Conservation (phyloP, 2,113 vertebrate genomes). For the Excalfactoria chinensis region DNA sequence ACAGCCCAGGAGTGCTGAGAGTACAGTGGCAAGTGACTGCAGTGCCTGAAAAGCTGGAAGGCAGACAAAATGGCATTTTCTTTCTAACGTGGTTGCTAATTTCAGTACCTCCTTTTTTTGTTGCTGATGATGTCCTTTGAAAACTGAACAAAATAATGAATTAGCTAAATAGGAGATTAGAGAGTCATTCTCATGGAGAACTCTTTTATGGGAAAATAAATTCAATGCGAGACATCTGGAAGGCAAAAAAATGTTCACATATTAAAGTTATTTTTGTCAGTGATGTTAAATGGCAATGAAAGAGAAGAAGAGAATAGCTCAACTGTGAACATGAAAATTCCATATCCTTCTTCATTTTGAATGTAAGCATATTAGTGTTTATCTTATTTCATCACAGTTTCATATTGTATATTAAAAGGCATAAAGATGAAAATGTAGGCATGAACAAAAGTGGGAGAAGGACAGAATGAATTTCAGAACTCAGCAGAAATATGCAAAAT, state of each 20-base stretch:
- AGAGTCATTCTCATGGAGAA: background rate
- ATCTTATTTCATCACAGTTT: background rate
- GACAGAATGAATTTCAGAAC: background rate
- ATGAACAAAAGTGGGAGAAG: conserved; percentile 15
- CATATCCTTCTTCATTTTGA: conserved; percentile 20
- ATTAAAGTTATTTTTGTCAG: conserved; percentile 6
- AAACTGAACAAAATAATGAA: conserved; percentile 45
- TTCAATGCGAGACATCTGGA: background rate
- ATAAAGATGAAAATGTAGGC: background rate
- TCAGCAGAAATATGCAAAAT: background rate
- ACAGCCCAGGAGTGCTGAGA: background rate
- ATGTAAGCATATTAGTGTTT: conserved; percentile 13
- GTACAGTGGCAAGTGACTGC: conserved; percentile 10
- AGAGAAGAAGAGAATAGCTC: background rate
- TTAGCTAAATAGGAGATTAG: conserved; percentile 34
- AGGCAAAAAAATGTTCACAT: background rate
- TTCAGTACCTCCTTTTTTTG: conserved; percentile 22
- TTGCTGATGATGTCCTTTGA: conserved; percentile 26
- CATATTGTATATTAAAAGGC: background rate
- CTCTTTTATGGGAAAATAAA: conserved; percentile 33
- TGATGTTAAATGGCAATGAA: background rate
- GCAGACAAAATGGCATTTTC: conserved; percentile 5
- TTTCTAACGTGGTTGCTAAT: background rate
- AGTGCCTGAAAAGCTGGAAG: background rate
- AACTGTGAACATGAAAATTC: background rate